Conservation (phyloP, 1,140 invertebrate genomes). For the Parapsyche elsis region DNA sequence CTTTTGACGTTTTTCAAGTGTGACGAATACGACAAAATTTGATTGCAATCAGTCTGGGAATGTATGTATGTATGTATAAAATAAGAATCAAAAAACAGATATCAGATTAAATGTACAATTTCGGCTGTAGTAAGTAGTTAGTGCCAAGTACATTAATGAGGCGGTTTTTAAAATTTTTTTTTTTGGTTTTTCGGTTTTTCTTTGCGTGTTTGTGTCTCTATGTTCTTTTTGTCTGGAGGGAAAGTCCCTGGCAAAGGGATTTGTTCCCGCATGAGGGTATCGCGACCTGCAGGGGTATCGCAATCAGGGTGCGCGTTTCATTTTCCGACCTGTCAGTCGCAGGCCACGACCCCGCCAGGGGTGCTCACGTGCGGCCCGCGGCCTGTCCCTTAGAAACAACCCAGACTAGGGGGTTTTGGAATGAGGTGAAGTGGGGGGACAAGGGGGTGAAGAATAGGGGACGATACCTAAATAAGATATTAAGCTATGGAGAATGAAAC, state of each 20-base stretch:
- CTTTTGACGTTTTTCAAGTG: too few species aligned
- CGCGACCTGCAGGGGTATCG: conserved; percentile 33
- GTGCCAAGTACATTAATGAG: too few species aligned
- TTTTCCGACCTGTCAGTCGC: conserved; percentile 43
- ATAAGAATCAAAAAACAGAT: too few species aligned
- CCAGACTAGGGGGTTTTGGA: background rate
- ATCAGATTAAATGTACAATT: too few species aligned
- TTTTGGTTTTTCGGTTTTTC: too few species aligned
- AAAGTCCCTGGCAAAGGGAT: conserved; percentile 28
- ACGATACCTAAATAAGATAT: conserved; percentile 4
- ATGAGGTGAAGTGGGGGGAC: background rate
- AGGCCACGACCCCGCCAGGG: conserved; percentile 36
- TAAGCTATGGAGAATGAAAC: too few species aligned
- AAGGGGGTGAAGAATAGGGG: background rate
- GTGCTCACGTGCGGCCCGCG: conserved; percentile 37
- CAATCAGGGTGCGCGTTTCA: conserved; percentile 47
- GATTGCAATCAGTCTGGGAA: too few species aligned
- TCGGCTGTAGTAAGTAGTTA: too few species aligned
- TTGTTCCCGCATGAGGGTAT: background rate
- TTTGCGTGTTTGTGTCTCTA: background rate
- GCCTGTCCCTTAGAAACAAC: background rate
- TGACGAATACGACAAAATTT: too few species aligned
- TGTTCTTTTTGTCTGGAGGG: conserved; percentile 3
- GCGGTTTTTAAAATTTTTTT: too few species aligned
- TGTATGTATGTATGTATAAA: too few species aligned